Conservation (phyloP, 2,888 invertebrate species). For the Cordilura impudica region DNA sequence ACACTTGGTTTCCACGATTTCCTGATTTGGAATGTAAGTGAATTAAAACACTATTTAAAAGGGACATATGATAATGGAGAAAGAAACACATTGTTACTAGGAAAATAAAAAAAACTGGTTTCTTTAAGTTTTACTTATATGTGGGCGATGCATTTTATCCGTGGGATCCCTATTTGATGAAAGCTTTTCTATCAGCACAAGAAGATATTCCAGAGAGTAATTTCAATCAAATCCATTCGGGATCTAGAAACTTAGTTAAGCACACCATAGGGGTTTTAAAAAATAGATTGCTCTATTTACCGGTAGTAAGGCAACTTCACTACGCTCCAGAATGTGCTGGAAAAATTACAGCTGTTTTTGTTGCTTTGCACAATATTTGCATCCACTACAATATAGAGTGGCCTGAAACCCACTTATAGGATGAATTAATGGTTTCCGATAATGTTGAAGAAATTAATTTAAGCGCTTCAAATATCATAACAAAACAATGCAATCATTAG, state of each 20-base stretch:
- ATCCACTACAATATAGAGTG: slow-evolving; percentile 11
- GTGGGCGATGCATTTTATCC: slow-evolving; percentile 6
- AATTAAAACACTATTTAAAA: no score
- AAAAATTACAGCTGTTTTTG: slow-evolving; percentile 23
- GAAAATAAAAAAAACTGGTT: no score
- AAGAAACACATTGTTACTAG: no score
- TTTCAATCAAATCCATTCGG: slow-evolving; percentile 13
- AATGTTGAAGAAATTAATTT: slow-evolving; percentile 10
- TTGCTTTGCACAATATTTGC: slow-evolving; percentile 13
- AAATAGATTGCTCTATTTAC: slow-evolving; percentile 2
- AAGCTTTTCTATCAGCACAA: slow-evolving; percentile 1
- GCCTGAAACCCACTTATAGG: slow-evolving; percentile 3
- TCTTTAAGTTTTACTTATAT: no score
- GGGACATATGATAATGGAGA: no score
- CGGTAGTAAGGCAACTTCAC: slow-evolving; percentile 5
- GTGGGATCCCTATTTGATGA: slow-evolving; percentile 5
- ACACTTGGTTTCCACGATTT: no score
- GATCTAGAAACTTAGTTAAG: slow-evolving; percentile 9
- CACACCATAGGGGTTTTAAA: slow-evolving; percentile 5
- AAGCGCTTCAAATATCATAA: slow-evolving; percentile 11
- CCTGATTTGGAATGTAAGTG: no score
- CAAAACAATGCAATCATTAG: no score
- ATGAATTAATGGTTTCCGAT: slow-evolving; percentile 1
- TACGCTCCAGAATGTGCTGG: slow-evolving; percentile 3
- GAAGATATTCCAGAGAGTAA: not conserved